phyloP scores from a whole-genome alignment of 2,888 invertebrate genomes.

The Mesorhabditis spiculigera region DNA sequence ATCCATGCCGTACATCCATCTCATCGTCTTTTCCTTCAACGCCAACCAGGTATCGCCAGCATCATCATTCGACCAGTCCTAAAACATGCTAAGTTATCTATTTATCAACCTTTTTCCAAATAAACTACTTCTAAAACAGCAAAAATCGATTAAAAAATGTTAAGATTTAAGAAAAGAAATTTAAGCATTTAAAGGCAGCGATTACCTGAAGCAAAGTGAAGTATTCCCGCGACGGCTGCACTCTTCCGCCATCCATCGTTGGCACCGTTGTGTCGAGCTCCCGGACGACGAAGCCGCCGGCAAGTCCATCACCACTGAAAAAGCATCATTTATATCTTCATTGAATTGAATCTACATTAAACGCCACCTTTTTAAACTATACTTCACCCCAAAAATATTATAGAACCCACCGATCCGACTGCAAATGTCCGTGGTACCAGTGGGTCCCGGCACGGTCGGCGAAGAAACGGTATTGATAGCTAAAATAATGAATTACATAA shows the following conservation, averaged over 20 bases:
- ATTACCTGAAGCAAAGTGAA: constrained; percentile 43
- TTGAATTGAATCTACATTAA: not conserved
- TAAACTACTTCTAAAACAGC: too few species aligned
- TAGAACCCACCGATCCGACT: constrained; percentile 29
- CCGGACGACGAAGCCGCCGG: constrained; percentile 43
- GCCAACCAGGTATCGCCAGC: constrained; percentile 40
- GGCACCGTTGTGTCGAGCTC: constrained; percentile 21
- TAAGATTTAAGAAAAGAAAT: not conserved
- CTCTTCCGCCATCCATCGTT: constrained; percentile 17
- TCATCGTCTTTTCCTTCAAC: constrained; percentile 46
- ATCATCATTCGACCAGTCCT: constrained; percentile 46
- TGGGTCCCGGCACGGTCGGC: constrained; percentile 53
- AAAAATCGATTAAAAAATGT: too few species aligned
- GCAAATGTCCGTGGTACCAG: constrained; percentile 51
- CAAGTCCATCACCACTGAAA: constrained; percentile 45
- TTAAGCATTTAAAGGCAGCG: not conserved
- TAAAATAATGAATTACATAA: too few species aligned
- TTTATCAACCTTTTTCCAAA: too few species aligned
- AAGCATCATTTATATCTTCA: not conserved
- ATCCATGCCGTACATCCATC: constrained; percentile 54
- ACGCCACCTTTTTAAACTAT: too few species aligned
- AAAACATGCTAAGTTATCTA: too few species aligned
- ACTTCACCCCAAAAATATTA: too few species aligned
- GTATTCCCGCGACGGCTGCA: constrained; percentile 37
- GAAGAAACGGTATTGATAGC: constrained; percentile 50